These are phyloP conservation scores for Oscheius onirici DNA, from an alignment of 2,888 invertebrate genomes.

Conservation along the genomic window DNA sequence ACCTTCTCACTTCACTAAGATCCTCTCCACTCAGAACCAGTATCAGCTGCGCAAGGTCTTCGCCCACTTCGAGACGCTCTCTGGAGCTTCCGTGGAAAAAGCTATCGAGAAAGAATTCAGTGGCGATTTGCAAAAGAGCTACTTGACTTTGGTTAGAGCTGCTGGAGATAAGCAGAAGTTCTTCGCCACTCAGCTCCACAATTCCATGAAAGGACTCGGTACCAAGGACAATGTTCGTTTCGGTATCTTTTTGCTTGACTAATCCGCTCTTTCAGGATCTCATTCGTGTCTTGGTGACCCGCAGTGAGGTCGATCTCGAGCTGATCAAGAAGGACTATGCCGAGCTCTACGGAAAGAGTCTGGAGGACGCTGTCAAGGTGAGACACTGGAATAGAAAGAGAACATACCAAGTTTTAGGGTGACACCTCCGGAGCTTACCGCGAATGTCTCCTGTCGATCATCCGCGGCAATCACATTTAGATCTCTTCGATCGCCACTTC, in stretches of 20 bases:
- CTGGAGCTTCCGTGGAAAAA: slow-evolving; percentile 55
- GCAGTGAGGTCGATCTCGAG: slow-evolving; percentile 78
- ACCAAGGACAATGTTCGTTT: slow-evolving; percentile 7
- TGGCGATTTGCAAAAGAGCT: slow-evolving; percentile 58
- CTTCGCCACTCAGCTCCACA: slow-evolving; percentile 66
- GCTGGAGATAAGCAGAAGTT: slow-evolving; percentile 62
- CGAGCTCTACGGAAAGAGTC: slow-evolving; percentile 55
- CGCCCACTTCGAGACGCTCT: slow-evolving; percentile 52
- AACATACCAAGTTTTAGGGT: slow-evolving; percentile 3
- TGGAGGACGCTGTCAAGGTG: slow-evolving; percentile 50
- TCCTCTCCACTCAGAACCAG: slow-evolving; percentile 60
- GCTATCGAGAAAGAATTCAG: slow-evolving; percentile 65
- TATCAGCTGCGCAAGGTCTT: slow-evolving; percentile 61
- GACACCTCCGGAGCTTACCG: slow-evolving; percentile 64
- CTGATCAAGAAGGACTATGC: slow-evolving; percentile 85
- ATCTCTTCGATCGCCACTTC: not conserved
- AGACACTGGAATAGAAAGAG: not conserved
- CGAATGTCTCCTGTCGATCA: slow-evolving; percentile 66
- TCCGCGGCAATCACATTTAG: slow-evolving; percentile 60
- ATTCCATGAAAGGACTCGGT: slow-evolving; percentile 64
- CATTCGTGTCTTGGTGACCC: slow-evolving; percentile 65
- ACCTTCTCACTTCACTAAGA: slow-evolving; percentile 54
- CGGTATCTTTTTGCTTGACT: not conserved
- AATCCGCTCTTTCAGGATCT: slow-evolving; percentile 38
- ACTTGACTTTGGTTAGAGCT: slow-evolving; percentile 50